phyloP scores from a whole-genome alignment of 2,113 vertebrate species.

The Ornithorhynchus anatinus region DNA sequence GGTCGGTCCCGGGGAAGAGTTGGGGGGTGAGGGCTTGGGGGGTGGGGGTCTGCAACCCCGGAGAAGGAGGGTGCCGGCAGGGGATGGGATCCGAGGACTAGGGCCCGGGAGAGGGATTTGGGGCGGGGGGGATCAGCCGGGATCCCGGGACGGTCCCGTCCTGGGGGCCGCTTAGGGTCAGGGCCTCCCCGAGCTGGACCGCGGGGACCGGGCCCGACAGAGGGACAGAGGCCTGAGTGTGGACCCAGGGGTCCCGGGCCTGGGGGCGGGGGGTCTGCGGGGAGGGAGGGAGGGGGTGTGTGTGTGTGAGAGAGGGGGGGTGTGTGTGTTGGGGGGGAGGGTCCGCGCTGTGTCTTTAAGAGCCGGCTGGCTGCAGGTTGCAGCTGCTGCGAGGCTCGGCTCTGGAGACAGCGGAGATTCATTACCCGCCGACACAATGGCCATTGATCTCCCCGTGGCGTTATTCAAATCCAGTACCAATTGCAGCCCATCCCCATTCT shows the following conservation, averaged over 20 bases:
- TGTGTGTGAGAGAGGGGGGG: conserved; percentile 40
- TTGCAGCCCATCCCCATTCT: conserved; percentile 94
- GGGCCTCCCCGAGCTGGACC: too few species aligned
- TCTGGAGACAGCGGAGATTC: conserved; percentile 97
- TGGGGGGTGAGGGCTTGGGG: neutral
- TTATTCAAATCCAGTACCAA: conserved; percentile 99
- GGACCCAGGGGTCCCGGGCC: neutral
- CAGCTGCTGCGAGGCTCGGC: conserved; percentile 92
- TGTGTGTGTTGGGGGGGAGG: conserved; percentile 46
- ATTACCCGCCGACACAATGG: conserved; percentile 99
- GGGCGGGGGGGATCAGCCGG: too few species aligned
- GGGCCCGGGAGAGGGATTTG: neutral
- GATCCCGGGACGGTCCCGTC: too few species aligned
- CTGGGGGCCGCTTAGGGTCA: too few species aligned
- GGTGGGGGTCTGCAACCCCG: neutral
- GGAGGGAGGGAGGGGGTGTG: conserved; percentile 28
- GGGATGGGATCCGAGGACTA: neutral
- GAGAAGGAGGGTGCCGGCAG: conserved; percentile 8
- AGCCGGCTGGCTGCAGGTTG: conserved; percentile 93
- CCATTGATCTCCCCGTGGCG: conserved; percentile 99
- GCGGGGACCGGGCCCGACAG: too few species aligned
- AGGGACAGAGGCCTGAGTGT: neutral
- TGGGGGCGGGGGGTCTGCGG: too few species aligned
- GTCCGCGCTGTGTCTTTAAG: conserved; percentile 95
- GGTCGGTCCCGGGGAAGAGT: neutral